phyloP scores from a whole-genome alignment of 2,888 invertebrate genomes.

The Platerodrilus igneus region DNA sequence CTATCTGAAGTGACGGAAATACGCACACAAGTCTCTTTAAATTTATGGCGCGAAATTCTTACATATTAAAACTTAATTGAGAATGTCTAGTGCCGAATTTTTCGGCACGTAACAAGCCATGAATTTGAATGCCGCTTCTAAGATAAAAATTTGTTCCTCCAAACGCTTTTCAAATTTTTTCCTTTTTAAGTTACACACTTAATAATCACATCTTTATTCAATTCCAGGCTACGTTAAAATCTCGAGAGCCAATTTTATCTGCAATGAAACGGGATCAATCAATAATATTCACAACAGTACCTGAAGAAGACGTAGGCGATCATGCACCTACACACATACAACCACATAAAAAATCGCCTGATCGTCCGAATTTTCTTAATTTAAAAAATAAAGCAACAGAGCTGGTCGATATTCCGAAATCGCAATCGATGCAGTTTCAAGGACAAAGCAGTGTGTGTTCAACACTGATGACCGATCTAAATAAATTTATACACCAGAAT shows the following conservation, averaged over 20 bases:
- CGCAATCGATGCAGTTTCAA: constrained; percentile 52
- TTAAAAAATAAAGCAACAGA: constrained; percentile 38
- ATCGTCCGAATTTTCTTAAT: constrained; percentile 45
- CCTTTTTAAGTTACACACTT: too few species aligned
- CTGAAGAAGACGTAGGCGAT: constrained; percentile 62
- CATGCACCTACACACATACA: constrained; percentile 29
- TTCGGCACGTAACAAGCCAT: too few species aligned
- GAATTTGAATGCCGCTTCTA: too few species aligned
- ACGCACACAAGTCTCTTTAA: too few species aligned
- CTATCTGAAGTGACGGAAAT: too few species aligned
- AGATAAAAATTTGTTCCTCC: too few species aligned
- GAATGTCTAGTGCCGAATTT: too few species aligned
- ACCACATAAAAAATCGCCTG: constrained; percentile 29
- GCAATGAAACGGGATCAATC: constrained; percentile 76
- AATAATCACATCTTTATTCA: too few species aligned
- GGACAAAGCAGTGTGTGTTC: constrained; percentile 73
- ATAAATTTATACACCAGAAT: constrained; percentile 65
- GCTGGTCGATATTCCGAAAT: constrained; percentile 16
- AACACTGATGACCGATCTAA: constrained; percentile 68
- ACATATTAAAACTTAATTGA: too few species aligned
- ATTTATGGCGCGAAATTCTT: too few species aligned
- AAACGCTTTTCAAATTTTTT: too few species aligned
- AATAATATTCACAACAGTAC: constrained; percentile 75
- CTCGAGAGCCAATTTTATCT: constrained; percentile 51
- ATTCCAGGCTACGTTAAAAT: too few species aligned